Conservation (phyloP, 2,888 invertebrate species). For the Merodon equestris region DNA sequence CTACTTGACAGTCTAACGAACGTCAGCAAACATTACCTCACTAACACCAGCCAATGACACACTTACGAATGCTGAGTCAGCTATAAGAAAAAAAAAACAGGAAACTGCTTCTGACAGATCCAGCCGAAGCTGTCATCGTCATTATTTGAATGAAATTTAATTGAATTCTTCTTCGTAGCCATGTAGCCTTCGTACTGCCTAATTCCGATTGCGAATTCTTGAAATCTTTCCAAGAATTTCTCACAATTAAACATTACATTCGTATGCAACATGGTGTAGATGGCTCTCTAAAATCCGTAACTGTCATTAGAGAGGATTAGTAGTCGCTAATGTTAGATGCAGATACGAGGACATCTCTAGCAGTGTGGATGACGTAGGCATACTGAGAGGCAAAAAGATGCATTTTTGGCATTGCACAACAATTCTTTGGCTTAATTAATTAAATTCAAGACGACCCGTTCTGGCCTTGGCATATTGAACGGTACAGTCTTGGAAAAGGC, state of each 20-base stretch:
- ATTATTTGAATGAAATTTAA: constrained; percentile 60
- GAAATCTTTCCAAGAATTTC: constrained; percentile 64
- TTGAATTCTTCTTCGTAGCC: constrained; percentile 48
- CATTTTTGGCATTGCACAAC: constrained; percentile 31
- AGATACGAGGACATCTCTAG: neutral
- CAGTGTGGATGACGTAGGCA: neutral
- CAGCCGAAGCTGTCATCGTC: constrained; percentile 46
- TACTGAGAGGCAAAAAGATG: no score
- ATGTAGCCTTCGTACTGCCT: constrained; percentile 25
- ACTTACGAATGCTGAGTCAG: no score
- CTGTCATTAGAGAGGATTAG: constrained; percentile 42
- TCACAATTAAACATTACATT: constrained; percentile 49
- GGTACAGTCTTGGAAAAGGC: neutral
- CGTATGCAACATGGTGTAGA: constrained; percentile 54
- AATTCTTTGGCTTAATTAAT: constrained; percentile 61
- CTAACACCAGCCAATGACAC: no score
- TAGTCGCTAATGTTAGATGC: constrained; percentile 13
- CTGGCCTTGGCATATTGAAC: constrained; percentile 34
- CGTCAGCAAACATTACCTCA: no score
- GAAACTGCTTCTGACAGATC: constrained; percentile 24
- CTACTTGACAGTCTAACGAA: no score
- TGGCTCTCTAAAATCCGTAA: constrained; percentile 13
- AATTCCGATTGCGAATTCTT: constrained; percentile 29
- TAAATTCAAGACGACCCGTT: constrained; percentile 56
- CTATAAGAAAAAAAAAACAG: no score